phyloP scores from a whole-genome alignment of 1,140 invertebrate species.

The Bombus soroeensis region DNA sequence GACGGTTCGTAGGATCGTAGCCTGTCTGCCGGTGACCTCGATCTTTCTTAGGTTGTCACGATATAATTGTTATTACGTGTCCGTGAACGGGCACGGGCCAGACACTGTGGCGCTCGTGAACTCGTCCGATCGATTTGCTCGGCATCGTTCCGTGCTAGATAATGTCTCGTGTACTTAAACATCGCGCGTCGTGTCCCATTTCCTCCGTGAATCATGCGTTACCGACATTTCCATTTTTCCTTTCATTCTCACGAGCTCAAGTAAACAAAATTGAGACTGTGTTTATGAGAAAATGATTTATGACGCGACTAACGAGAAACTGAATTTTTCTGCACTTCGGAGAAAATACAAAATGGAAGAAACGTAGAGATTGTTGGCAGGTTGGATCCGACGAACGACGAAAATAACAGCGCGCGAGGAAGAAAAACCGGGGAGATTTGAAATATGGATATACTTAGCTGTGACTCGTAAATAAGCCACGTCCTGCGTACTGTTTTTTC shows the following conservation, averaged over 20 bases:
- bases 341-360: background rate
- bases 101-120: slow-evolving; percentile 40
- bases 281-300: background rate
- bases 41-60: slow-evolving; percentile 36
- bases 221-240: background rate
- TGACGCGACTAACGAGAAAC: background rate
- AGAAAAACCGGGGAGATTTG: slow-evolving; percentile 9
- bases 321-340: background rate
- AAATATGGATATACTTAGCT: slow-evolving; percentile 4
- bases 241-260: background rate
- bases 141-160: slow-evolving; percentile 22
- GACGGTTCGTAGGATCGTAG: background rate
- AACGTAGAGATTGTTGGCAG: background rate
- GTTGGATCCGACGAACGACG: background rate
- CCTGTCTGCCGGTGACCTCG: slow-evolving; percentile 18
- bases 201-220: background rate
- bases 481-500: background rate
- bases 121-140: slow-evolving; percentile 40
- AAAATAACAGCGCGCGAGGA: slow-evolving; percentile 7
- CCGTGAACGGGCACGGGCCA: slow-evolving; percentile 12
- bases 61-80: slow-evolving; percentile 48
- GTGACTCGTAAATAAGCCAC: background rate
- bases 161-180: slow-evolving; percentile 15
- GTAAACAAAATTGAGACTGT: background rate
- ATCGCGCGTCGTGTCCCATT: slow-evolving; percentile 22